Percentiles rank a stretch among this genome's conserved stretches.
Evolutionary conservation across 2,113 vertebrate species (phyloP).

Genomic region (Microcebus griseorufus): DNA sequence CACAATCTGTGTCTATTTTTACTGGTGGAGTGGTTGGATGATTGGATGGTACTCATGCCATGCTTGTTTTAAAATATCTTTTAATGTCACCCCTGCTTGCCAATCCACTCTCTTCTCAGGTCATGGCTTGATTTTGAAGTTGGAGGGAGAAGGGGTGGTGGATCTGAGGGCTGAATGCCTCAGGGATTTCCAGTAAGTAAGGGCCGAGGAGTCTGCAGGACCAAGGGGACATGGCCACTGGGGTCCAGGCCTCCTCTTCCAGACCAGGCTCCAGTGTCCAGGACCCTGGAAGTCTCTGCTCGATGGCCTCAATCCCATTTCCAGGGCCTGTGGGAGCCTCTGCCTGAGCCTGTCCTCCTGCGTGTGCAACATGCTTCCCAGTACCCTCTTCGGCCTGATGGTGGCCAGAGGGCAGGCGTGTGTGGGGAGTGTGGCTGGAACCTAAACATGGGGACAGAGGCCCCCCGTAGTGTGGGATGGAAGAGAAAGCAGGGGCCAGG

Average conservation of each 20-base stretch:
- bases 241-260: not conserved
- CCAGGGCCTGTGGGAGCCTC: not conserved
- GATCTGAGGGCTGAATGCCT: not conserved
- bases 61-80: not conserved
- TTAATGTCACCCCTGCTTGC: not conserved
- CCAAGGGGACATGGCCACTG: not conserved
- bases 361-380: rapidly evolving
- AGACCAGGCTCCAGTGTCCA: not conserved
- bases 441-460: not conserved
- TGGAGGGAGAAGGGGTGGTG: not conserved
- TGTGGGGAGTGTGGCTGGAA: not conserved
- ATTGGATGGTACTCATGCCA: not conserved
- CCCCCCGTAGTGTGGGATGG: not conserved
- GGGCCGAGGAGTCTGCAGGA: not conserved
- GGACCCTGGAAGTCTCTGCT: not conserved
- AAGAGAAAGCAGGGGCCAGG: not conserved
- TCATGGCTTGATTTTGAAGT: not conserved
- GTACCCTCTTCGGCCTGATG: too few species aligned
- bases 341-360: rapidly evolving
- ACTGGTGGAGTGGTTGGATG: not conserved
- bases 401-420: not conserved
- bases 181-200: not conserved
- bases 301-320: not conserved
- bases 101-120: not conserved
- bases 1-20: not conserved